Evolutionary conservation across 1,140 invertebrate species (phyloP).

Genomic region (Frieseomelitta varia): DNA sequence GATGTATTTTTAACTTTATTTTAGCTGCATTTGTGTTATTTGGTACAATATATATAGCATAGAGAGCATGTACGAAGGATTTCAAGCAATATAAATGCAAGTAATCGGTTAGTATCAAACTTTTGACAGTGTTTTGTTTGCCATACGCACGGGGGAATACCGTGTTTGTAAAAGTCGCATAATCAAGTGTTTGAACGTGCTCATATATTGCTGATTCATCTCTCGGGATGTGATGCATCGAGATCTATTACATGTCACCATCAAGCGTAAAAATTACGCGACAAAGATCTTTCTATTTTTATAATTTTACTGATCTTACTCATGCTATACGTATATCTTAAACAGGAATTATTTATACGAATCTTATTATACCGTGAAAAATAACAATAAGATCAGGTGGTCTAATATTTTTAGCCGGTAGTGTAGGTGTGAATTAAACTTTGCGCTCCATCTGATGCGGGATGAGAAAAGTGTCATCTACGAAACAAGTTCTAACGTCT

Average conservation of each 20-base stretch:
- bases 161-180: conserved; percentile 5
- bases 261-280: neutral
- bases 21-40: neutral
- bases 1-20: neutral
- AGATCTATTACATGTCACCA: neutral
- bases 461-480: neutral
- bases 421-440: conserved; percentile 7
- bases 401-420: conserved; percentile 18
- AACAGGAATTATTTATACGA: neutral
- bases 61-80: neutral
- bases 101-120: neutral
- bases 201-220: conserved; percentile 7
- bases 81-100: neutral
- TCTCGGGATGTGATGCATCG: neutral
- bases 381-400: conserved; percentile 13
- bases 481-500: neutral
- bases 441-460: conserved; percentile 23
- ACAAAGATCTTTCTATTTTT: neutral
- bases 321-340: neutral
- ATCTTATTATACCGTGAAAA: neutral
- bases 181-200: neutral
- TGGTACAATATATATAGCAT: neutral
- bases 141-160: neutral
- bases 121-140: neutral
- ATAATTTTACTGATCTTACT: neutral